These are phyloP conservation scores for Drosophila greeni DNA, from an alignment of 2,888 invertebrate genomes.

Conservation along the genomic window DNA sequence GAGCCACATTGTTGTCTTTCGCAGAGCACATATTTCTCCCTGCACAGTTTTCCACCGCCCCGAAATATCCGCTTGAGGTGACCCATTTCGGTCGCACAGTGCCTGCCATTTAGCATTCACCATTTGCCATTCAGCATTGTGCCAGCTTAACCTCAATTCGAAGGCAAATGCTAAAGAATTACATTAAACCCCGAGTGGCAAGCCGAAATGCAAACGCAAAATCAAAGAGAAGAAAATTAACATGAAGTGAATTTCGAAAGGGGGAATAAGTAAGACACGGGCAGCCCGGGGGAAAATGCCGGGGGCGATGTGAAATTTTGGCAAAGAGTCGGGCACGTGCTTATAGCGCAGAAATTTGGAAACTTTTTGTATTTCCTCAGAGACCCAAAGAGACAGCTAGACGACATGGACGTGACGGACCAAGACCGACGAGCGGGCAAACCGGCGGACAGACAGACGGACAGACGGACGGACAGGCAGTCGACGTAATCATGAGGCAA, in stretches of 20 bases:
- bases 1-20: conserved; percentile 15
- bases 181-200: conserved; percentile 61
- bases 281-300: conserved; percentile 16
- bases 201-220: conserved; percentile 53
- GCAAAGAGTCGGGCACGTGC: conserved; percentile 65
- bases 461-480: conserved; percentile 27
- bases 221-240: conserved; percentile 70
- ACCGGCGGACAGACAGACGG: conserved; percentile 4
- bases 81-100: conserved; percentile 33
- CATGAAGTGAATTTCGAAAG: conserved; percentile 68
- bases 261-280: conserved; percentile 33
- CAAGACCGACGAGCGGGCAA: conserved; percentile 18
- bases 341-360: conserved; percentile 64
- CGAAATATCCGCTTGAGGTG: conserved; percentile 25
- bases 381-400: conserved; percentile 64
- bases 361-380: conserved; percentile 67
- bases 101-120: conserved; percentile 38
- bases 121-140: conserved; percentile 45
- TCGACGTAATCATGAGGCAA: conserved; percentile 68
- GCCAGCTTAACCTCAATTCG: conserved; percentile 63
- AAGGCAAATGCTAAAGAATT: conserved; percentile 54
- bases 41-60: conserved; percentile 16
- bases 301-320: conserved; percentile 49
- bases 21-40: conserved; percentile 5
- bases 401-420: conserved; percentile 63